Evolutionary conservation across 2,797 vertebrate genomes (phyloP).

Genomic region (Yasuhikotakia modesta): DNA sequence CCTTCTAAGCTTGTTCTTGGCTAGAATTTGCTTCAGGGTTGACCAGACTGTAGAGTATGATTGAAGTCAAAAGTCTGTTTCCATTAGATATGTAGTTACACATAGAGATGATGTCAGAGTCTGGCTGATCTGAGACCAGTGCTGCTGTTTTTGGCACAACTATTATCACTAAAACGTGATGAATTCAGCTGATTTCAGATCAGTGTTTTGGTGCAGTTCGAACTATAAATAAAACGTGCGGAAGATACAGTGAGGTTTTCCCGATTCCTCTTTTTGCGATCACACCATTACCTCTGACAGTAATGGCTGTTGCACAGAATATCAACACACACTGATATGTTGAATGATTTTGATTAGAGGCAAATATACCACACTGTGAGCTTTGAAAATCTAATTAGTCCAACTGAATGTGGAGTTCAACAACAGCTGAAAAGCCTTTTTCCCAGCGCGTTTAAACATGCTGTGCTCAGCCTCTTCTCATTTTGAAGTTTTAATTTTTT

Average conservation of each 20-base stretch:
- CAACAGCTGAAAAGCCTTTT: conserved; percentile 38
- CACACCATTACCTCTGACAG: conserved; percentile 37
- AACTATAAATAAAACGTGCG: conserved; percentile 2
- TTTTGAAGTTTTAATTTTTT: conserved; percentile 20
- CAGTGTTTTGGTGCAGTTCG: background rate
- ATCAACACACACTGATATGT: conserved; percentile 51
- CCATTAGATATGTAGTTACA: background rate
- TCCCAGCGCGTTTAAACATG: conserved; percentile 20
- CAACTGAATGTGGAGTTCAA: conserved; percentile 41
- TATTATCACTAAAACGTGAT: background rate
- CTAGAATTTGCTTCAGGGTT: no score
- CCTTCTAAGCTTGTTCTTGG: no score
- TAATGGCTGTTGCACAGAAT: conserved; percentile 39
- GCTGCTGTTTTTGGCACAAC: background rate
- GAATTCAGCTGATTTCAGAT: background rate
- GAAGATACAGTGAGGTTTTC: conserved; percentile 10
- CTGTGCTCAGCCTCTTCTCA: conserved; percentile 49
- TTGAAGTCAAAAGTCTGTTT: conserved; percentile 5
- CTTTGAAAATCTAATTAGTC: conserved; percentile 60
- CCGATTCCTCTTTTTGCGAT: conserved; percentile 8
- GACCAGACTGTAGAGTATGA: no score
- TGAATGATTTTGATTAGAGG: conserved; percentile 55
- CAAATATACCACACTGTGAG: conserved; percentile 53
- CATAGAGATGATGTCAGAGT: no score
- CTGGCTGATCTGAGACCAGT: background rate